Evolutionary conservation across 2,888 invertebrate species (phyloP), one percentile per base, ranked within the genome.

Genomic region (Xestoiulus laeticollis): DNA sequence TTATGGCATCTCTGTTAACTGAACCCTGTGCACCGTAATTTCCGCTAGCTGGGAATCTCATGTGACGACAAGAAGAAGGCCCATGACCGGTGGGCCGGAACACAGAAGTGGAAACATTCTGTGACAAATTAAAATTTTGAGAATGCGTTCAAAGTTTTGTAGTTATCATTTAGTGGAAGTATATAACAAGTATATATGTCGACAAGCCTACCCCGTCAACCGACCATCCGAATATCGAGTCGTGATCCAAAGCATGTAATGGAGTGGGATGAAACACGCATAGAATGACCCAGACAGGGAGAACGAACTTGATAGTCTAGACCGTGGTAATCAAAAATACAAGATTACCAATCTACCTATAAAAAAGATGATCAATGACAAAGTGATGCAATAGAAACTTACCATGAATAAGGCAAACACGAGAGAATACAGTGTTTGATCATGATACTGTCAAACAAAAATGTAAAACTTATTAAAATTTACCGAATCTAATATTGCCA

Each of bases 371-470:
- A n/a, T n/a, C n/a, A n/a, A n/a, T n/a, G n/a, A n/a, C n/a, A n/a
- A n/a, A n/a, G n/a, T n/a, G n/a, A n/a, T n/a, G n/a, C n/a, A n/a
- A n/a, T 84, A 30, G 38, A 5, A 85, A 85, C 59, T 88, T 83
- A 92, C 90, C 92, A 92, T 90, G 14, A 88, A 87, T 59, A 87
- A 82, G 88, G 88, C 85, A 87, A 90, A 89, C 19, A 92, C 90
- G n/a, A 91, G 90, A 19, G 92, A 91, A 89, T 92, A 93, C 85
- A 91, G 91, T 43, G 92, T 89, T 90, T 93, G 93, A 19, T 91
- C 91, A 89, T 93, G 92, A 88, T 91, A 91, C 88, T 88, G 87
- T 30, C 19, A 88, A 78, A 12, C 16, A 68, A 68, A 26, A 88
- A 8, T 0, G 38, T 38, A 87, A 53, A 38, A 83, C 38, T 68